Evolutionary conservation across 2,888 invertebrate species (phyloP).

Genomic region (Tenthredo distinguenda): DNA sequence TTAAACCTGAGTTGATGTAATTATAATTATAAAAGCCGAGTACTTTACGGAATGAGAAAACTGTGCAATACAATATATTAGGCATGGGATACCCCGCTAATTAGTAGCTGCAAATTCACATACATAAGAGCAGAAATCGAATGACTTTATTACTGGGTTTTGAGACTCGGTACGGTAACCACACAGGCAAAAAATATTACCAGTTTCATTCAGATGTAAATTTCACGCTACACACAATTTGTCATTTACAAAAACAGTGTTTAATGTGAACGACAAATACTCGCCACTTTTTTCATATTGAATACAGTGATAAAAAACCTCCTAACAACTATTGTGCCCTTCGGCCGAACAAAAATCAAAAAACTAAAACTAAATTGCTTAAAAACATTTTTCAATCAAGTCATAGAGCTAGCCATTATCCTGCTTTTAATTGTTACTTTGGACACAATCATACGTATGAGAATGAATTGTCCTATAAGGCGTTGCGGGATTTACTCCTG

Average conservation of each 20-base stretch:
- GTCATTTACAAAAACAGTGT: background rate
- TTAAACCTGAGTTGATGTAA: too few species aligned
- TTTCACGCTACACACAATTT: background rate
- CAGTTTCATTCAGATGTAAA: background rate
- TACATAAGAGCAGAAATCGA: background rate
- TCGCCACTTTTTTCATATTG: background rate
- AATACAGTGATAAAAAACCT: background rate
- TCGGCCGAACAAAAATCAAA: background rate
- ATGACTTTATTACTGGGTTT: background rate
- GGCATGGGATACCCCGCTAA: too few species aligned
- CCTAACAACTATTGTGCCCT: background rate
- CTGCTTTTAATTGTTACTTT: background rate
- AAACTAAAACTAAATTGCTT: background rate
- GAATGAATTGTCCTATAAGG: background rate
- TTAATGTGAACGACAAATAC: background rate
- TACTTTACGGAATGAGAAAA: too few species aligned
- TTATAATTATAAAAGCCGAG: too few species aligned
- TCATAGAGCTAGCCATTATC: background rate
- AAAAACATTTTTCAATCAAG: background rate
- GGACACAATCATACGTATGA: background rate
- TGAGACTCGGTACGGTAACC: background rate
- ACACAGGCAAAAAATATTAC: background rate
- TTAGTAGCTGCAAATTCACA: too few species aligned
- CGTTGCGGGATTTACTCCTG: background rate
- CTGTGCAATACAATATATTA: too few species aligned